Evolutionary conservation across 2,113 vertebrate species (phyloP).

Genomic region (Lethenteron reissneri): DNA sequence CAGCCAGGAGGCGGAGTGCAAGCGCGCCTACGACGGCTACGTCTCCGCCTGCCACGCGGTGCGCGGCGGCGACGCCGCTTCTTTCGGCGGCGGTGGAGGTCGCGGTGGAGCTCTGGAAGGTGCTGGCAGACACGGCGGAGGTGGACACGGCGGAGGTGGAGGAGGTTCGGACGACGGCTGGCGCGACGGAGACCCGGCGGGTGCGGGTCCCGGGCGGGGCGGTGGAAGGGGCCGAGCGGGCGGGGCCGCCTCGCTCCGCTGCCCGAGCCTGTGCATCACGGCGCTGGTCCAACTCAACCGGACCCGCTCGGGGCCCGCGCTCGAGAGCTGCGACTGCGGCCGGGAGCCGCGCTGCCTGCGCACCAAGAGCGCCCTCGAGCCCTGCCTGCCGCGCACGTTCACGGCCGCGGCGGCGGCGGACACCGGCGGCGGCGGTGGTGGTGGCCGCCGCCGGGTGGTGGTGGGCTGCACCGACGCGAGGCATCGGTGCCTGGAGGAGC

Average conservation of each 20-base stretch:
- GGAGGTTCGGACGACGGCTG: not conserved
- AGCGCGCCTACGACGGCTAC: not conserved
- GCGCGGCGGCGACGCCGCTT: not conserved
- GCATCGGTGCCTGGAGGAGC: conserved; percentile 30
- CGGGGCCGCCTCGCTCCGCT: conserved; percentile 22
- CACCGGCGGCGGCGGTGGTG: conserved; percentile 26
- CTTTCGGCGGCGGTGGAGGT: not conserved
- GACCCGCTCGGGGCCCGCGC: not conserved
- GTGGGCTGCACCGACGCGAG: conserved; percentile 37
- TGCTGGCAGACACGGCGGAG: not conserved
- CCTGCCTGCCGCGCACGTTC: conserved; percentile 11
- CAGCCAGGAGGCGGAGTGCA: not conserved
- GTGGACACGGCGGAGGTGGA: not conserved
- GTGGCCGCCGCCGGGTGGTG: conserved; percentile 17
- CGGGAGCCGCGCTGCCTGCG: not conserved
- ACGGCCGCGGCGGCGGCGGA: conserved; percentile 22
- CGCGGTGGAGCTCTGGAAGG: not conserved
- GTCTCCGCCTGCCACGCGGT: not conserved
- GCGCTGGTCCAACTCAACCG: not conserved
- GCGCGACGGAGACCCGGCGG: conserved; percentile 9
- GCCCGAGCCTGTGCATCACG: not conserved
- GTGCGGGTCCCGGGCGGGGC: conserved; percentile 20
- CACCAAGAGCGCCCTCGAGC: not conserved
- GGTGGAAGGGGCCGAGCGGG: conserved; percentile 28
- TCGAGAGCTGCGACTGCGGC: conserved; percentile 2